A percentile compares a stretch with the other conserved stretches of the same genome.
Conservation (phyloP, 2,888 invertebrate genomes). For the Hypolimnas misippus region DNA sequence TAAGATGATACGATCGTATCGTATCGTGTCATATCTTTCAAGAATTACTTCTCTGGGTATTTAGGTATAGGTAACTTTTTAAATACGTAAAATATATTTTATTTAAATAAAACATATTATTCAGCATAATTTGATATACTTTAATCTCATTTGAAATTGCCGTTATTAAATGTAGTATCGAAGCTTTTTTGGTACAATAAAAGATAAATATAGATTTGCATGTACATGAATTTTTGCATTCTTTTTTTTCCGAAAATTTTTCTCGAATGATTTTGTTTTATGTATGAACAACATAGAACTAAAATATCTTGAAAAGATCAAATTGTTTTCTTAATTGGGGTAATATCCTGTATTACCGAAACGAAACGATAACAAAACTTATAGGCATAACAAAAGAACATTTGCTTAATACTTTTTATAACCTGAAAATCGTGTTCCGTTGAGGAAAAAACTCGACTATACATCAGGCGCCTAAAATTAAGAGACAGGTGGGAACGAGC, state of each 20-base stretch:
- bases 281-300: too few species aligned
- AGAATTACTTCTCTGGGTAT: not conserved
- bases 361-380: not conserved
- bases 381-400: not conserved
- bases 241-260: not conserved
- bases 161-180: too few species aligned
- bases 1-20: not conserved
- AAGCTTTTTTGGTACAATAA: too few species aligned
- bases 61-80: too few species aligned
- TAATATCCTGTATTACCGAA: not conserved
- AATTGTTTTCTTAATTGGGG: not conserved
- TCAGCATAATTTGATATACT: too few species aligned
- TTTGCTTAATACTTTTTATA: not conserved
- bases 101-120: too few species aligned
- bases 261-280: not conserved
- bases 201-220: not conserved
- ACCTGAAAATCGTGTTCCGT: not conserved
- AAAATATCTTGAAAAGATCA: not conserved
- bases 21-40: not conserved
- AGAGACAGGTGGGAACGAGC: slow-evolving; percentile 48
- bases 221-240: not conserved
- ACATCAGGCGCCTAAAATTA: slow-evolving; percentile 4
- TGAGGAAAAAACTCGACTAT: not conserved
- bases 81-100: too few species aligned
- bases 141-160: too few species aligned